These are phyloP conservation scores for Agapostemon virescens DNA, from an alignment of 2,888 invertebrate species.

Conservation along the genomic window DNA sequence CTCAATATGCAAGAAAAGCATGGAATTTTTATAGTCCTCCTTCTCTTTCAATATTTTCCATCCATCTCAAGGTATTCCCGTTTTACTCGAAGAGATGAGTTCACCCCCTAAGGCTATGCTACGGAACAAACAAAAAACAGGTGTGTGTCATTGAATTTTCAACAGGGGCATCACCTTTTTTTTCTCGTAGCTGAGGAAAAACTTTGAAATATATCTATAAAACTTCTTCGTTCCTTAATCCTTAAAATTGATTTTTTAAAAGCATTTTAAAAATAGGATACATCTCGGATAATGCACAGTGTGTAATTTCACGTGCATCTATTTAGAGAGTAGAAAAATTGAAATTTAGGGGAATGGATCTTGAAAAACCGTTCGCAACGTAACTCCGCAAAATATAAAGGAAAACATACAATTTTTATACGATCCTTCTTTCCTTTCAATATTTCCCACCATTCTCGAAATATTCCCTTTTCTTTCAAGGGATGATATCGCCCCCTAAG, in stretches of 20 bases:
- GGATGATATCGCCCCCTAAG: background rate
- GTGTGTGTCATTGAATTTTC: background rate
- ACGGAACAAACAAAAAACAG: conserved; percentile 1
- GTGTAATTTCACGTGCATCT: background rate
- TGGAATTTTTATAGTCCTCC: background rate
- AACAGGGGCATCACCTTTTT: background rate
- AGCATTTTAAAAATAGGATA: background rate
- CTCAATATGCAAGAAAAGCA: background rate
- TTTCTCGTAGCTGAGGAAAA: background rate
- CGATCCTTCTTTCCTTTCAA: background rate
- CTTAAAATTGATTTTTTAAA: background rate
- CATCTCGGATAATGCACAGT: background rate
- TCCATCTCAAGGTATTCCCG: background rate
- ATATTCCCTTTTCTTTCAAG: background rate
- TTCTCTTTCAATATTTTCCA: background rate
- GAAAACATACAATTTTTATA: background rate
- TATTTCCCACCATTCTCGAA: background rate
- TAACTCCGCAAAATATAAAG: no score
- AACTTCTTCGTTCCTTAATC: background rate
- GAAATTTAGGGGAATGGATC: background rate
- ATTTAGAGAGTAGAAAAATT: no score
- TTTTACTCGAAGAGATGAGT: background rate
- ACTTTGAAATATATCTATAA: background rate
- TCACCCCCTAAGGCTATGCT: background rate
- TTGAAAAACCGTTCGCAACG: background rate